A percentile compares a stretch with the other conserved stretches of the same genome.
Conservation (phyloP, 1,140 invertebrate genomes). For the Sitophilus oryzae region DNA sequence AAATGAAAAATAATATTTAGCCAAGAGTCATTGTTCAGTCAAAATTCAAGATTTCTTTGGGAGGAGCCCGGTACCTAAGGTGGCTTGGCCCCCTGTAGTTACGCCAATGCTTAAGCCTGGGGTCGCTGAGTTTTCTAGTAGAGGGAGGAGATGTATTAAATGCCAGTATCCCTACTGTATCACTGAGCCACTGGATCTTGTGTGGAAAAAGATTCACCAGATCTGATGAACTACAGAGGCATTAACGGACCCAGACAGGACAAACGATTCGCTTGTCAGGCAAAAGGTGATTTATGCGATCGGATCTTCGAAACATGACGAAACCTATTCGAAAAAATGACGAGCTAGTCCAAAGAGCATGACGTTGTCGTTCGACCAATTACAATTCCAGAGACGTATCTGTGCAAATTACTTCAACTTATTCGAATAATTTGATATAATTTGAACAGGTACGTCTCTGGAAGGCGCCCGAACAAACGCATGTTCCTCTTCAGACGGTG, state of each 20-base stretch:
- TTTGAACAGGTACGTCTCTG: not conserved
- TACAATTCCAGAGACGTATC: no score
- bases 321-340: no score
- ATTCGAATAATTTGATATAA: not conserved
- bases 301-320: no score
- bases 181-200: slow-evolving; percentile 69
- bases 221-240: slow-evolving; percentile 82
- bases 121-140: slow-evolving; percentile 31
- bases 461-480: not conserved
- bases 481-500: not conserved
- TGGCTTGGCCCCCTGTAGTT: no score
- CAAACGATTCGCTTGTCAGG: slow-evolving; percentile 75
- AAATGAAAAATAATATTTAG: no score
- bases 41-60: no score
- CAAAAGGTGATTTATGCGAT: no score
- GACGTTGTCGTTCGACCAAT: no score
- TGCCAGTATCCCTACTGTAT: slow-evolving; percentile 69
- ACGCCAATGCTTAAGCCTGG: slow-evolving; percentile 27
- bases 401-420: not conserved
- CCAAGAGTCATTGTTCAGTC: no score
- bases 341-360: no score
- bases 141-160: slow-evolving; percentile 39
- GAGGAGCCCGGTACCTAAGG: no score
- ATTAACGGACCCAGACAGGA: slow-evolving; percentile 78
- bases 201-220: slow-evolving; percentile 85